These are phyloP conservation scores for Pipistrellus kuhlii DNA, from an alignment of 2,797 vertebrate genomes.

Conservation along the genomic window DNA sequence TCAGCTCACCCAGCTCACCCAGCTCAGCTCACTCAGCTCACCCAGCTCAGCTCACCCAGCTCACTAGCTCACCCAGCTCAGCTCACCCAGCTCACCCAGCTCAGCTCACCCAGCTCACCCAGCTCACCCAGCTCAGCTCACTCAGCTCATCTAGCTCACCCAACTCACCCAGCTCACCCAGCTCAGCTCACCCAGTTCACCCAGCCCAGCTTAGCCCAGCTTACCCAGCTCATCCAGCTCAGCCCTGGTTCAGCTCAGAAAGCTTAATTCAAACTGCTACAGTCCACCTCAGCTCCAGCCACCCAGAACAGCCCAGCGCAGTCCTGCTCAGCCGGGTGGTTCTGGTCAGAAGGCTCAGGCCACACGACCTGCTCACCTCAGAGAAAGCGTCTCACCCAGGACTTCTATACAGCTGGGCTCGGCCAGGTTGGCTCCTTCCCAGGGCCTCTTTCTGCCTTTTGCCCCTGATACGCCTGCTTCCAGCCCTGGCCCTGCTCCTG, in stretches of 20 bases:
- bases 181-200: neutral
- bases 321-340: neutral
- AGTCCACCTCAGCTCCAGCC: neutral
- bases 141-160: too few relatives aligned
- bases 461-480: rapidly evolving
- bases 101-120: too few relatives aligned
- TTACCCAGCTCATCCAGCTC: neutral
- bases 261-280: neutral
- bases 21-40: rapidly evolving
- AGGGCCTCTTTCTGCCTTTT: too few relatives aligned
- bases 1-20: neutral
- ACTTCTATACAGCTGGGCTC: too few relatives aligned
- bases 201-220: too few relatives aligned
- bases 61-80: too few relatives aligned
- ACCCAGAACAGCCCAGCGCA: neutral
- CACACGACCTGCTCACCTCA: neutral
- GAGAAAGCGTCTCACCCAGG: neutral
- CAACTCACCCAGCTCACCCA: neutral
- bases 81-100: too few relatives aligned
- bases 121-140: too few relatives aligned
- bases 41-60: neutral
- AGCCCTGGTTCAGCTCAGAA: neutral
- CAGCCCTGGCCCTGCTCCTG: rapidly evolving
- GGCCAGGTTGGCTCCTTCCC: neutral
- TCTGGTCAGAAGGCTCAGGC: neutral